A percentile compares a stretch with the other conserved stretches of the same genome.
These are phyloP conservation scores for Drosophila insularis DNA, from an alignment of 1,140 invertebrate genomes.

Conservation along the genomic window DNA sequence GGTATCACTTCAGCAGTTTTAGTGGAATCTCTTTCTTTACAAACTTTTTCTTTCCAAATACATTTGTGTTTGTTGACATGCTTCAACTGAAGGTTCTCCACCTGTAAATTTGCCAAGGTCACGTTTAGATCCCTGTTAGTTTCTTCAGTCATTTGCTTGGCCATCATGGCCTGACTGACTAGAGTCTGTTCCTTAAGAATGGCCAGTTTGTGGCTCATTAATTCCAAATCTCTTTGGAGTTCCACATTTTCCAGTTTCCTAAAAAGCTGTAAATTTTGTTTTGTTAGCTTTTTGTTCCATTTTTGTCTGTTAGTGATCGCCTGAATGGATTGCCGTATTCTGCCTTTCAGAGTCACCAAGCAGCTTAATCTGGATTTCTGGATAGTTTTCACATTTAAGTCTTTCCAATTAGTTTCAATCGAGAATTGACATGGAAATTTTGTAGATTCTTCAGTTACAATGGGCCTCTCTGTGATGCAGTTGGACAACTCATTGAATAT, in stretches of 20 bases:
- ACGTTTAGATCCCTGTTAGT: not conserved
- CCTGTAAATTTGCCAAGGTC: not conserved
- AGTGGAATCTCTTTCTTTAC: too few species aligned
- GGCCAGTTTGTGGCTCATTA: constrained; percentile 5
- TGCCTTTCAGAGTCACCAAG: too few species aligned
- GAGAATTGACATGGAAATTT: not conserved
- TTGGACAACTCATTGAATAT: not conserved
- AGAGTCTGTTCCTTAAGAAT: constrained; percentile 2
- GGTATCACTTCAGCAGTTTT: too few species aligned
- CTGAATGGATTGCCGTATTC: too few species aligned
- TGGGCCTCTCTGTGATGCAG: not conserved
- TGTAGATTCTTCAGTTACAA: not conserved
- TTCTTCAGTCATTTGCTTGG: not conserved
- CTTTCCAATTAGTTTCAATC: not conserved
- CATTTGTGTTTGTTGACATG: not conserved
- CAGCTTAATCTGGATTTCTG: too few species aligned
- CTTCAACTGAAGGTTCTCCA: not conserved
- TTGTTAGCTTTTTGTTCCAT: too few species aligned
- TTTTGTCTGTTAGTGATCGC: too few species aligned
- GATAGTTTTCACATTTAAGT: too few species aligned
- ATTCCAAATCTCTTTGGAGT: not conserved
- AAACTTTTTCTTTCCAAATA: too few species aligned
- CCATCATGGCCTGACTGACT: not conserved
- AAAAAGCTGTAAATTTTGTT: too few species aligned
- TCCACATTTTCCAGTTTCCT: too few species aligned